A percentile compares a stretch with the other conserved stretches of the same genome.
Conservation (phyloP, 2,113 vertebrate species). For the Melanostigma gelatinosum region DNA sequence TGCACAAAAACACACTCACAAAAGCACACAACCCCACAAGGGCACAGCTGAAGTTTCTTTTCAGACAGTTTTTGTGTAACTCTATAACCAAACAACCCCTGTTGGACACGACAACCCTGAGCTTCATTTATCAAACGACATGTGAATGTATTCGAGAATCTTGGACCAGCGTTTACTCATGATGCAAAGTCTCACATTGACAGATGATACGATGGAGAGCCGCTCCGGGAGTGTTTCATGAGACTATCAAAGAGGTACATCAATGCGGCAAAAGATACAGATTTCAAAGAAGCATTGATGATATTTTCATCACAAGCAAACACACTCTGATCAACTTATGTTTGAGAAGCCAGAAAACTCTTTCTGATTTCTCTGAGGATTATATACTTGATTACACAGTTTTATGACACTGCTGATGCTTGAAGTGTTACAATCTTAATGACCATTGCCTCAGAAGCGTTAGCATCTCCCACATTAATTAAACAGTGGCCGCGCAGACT, state of each 20-base stretch:
- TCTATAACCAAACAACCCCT: neutral
- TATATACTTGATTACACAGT: neutral
- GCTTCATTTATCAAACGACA: constrained; percentile 23
- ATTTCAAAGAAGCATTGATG: constrained; percentile 17
- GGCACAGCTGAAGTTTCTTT: constrained; percentile 12
- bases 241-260: constrained; percentile 18
- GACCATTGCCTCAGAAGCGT: neutral
- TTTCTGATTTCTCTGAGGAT: neutral
- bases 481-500: neutral
- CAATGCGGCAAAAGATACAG: neutral
- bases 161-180: constrained; percentile 40
- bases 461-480: neutral
- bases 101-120: constrained; percentile 16
- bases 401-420: neutral
- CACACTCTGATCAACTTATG: constrained; percentile 19
- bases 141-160: neutral
- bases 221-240: constrained; percentile 3
- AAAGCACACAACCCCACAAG: constrained; percentile 6
- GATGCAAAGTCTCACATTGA: constrained; percentile 41
- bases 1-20: neutral
- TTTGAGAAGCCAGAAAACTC: constrained; percentile 1
- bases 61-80: constrained; percentile 1
- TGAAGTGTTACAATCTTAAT: neutral
- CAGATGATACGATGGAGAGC: constrained; percentile 21
- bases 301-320: constrained; percentile 14